Evolutionary conservation across 2,888 invertebrate genomes (phyloP).

Genomic region (Synanthedon vespiformis): DNA sequence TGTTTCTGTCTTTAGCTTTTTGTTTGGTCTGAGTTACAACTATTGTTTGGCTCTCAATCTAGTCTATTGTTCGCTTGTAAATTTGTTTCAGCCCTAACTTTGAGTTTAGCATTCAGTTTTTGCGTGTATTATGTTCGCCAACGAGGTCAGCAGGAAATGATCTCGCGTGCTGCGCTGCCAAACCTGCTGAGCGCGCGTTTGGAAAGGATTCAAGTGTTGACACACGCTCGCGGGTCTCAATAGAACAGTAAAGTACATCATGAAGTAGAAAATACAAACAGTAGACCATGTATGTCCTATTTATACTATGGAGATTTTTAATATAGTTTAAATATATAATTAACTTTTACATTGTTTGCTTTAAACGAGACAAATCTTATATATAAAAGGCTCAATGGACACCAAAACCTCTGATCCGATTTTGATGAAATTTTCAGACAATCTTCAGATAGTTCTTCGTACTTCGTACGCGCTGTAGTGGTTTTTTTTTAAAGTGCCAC

Average conservation of each 20-base stretch:
- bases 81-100: not conserved
- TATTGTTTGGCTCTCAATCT: not conserved
- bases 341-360: no score
- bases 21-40: not conserved
- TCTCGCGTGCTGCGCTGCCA: constrained; percentile 21
- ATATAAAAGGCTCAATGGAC: no score
- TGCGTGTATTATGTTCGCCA: not conserved
- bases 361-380: no score
- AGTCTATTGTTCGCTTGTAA: not conserved
- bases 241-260: not conserved
- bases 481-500: no score
- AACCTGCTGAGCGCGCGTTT: constrained; percentile 19
- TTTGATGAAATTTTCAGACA: no score
- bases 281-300: not conserved
- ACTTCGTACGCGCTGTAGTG: no score
- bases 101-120: not conserved
- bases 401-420: no score
- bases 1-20: no score
- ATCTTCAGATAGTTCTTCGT: no score
- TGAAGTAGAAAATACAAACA: not conserved
- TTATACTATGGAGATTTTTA: no score
- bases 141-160: constrained; percentile 20
- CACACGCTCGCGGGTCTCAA: constrained; percentile 2
- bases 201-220: constrained; percentile 20
- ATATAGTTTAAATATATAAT: no score